Base-by-base conservation (phyloP, 2,113 vertebrate genomes). In the Mellivora capensis region DNA sequence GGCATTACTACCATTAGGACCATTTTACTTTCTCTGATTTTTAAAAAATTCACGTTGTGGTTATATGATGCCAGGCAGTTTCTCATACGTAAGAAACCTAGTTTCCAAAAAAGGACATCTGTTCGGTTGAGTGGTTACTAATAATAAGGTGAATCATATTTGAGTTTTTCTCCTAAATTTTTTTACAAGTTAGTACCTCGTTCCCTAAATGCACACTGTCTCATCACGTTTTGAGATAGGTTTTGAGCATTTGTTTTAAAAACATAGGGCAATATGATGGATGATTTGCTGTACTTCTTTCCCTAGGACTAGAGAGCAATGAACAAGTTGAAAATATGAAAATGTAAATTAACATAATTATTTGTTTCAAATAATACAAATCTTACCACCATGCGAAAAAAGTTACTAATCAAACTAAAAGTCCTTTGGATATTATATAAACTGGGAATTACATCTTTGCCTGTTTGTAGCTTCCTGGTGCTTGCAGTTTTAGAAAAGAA, bases 311-410 rank as follows among this genome's bases (percentile, higher is more conserved):
- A 62, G 8, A 62, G 15, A 96, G 29, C 21, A 77, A 42, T 62
- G 29, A 88, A 59, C 6, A 86, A 85, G 21, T 64, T 86, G 42
- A 14, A 93, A 90, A 87, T 57, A n/a, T 57, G 91, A 87, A 91
- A 90, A 90, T 44, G 25, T 88, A 47, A 96, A 85, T 61, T 74
- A 18, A 44, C 39, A 42, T 29, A 69, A 85, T 82, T 76, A 13
- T 74, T 87, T 91, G 6, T 67, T 95, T 93, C 31, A 57, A 97
- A 77, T 81, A 87, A 72, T 61, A 62, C 37, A 67, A 88, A 72
- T 0, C 21, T 92, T 87, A 27, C 1, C 62, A 13, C n/a, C 72
- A 13, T 94, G 88, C 37, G 17, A 39, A 82, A 90, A 76, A 88
- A 93, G 42, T 82, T 93, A 39, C 25, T 39, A 64, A 96, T 69